Percentiles rank a stretch among this genome's conserved stretches.
phyloP scores from a whole-genome alignment of 2,113 vertebrate genomes.

The Amphiprion percula region DNA sequence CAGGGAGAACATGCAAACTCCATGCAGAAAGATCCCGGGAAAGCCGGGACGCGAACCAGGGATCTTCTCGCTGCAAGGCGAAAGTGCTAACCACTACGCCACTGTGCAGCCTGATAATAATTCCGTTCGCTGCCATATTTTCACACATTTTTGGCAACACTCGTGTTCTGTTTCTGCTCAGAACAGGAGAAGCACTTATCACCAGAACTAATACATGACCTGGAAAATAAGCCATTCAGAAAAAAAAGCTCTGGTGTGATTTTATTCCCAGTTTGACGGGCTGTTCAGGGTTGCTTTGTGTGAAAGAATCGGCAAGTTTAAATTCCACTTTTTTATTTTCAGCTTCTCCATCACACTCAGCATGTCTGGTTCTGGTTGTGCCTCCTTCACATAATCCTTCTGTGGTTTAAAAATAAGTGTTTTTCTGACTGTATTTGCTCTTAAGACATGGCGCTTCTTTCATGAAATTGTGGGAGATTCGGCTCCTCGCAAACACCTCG shows the following conservation, averaged over 20 bases:
- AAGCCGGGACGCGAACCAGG: too few species aligned
- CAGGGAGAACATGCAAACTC: too few species aligned
- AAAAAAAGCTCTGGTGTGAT: not conserved
- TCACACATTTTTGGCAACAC: not conserved
- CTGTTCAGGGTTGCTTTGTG: not conserved
- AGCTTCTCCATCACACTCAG: constrained; percentile 22
- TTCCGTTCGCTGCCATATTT: constrained; percentile 1
- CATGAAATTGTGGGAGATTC: constrained; percentile 6
- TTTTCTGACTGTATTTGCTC: constrained; percentile 43
- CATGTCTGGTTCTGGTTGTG: not conserved
- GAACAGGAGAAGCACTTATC: not conserved
- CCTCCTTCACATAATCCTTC: constrained; percentile 42
- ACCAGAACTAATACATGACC: constrained; percentile 12
- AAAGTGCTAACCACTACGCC: too few species aligned
- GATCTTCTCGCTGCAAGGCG: too few species aligned
- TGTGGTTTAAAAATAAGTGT: constrained; percentile 15
- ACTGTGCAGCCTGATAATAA: too few species aligned
- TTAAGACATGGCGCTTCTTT: constrained; percentile 28
- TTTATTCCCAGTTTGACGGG: not conserved
- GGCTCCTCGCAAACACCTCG: constrained; percentile 26
- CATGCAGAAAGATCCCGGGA: too few species aligned
- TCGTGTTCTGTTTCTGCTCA: not conserved
- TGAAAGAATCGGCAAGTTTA: not conserved
- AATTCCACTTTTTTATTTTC: not conserved
- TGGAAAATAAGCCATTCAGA: not conserved